Evolutionary conservation across 1,140 invertebrate species (phyloP).

Genomic region (Drosophila pruinosa): DNA sequence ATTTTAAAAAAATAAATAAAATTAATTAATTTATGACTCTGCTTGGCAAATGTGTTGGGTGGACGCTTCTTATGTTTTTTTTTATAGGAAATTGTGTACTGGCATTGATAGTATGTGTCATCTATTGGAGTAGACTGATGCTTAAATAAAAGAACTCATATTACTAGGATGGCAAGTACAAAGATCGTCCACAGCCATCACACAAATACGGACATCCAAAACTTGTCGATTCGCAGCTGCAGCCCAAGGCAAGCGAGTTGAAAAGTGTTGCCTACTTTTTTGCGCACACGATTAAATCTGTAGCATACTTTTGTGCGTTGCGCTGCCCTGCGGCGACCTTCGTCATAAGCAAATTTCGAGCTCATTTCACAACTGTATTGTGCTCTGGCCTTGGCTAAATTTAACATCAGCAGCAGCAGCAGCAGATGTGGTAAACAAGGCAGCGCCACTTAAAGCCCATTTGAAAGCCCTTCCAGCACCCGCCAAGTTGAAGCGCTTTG

Average conservation of each 20-base stretch:
- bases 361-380: slow-evolving; percentile 59
- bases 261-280: slow-evolving; percentile 27
- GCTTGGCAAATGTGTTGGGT: too few species aligned
- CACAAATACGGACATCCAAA: too few species aligned
- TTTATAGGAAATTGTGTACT: too few species aligned
- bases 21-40: too few species aligned
- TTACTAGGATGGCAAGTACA: too few species aligned
- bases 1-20: too few species aligned
- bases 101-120: too few species aligned
- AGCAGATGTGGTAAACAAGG: slow-evolving; percentile 32
- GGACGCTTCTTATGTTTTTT: too few species aligned
- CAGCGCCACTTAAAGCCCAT: slow-evolving; percentile 53
- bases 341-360: slow-evolving; percentile 73
- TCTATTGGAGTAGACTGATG: too few species aligned
- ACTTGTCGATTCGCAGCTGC: not conserved
- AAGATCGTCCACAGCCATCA: too few species aligned
- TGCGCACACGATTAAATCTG: not conserved
- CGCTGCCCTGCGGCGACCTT: slow-evolving; percentile 46
- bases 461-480: slow-evolving; percentile 17
- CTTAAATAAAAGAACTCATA: too few species aligned
- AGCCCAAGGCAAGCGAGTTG: not conserved
- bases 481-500: slow-evolving; percentile 44
- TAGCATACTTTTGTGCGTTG: not conserved
- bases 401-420: slow-evolving; percentile 35
- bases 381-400: slow-evolving; percentile 61